phyloP scores from a whole-genome alignment of 2,797 vertebrate genomes.

The Spinus pinus region DNA sequence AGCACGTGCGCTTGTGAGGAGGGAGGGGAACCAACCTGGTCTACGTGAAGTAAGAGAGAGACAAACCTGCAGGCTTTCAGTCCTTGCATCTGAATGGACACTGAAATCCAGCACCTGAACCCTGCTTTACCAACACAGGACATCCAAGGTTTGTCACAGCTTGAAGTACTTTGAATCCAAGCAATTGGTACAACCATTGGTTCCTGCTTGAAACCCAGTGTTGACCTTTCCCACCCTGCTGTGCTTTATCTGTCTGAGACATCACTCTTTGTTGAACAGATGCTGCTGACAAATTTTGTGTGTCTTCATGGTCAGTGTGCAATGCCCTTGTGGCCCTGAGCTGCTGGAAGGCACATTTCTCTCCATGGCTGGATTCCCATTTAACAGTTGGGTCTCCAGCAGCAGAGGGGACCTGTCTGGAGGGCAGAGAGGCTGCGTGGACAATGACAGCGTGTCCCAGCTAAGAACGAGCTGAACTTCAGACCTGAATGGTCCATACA shows the following conservation, averaged over 20 bases:
- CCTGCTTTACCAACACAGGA: neutral
- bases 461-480: neutral
- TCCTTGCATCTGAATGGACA: neutral
- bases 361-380: neutral
- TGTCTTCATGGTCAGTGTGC: neutral
- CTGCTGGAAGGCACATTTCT: neutral
- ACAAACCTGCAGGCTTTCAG: neutral
- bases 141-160: neutral
- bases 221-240: neutral
- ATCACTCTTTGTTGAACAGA: neutral
- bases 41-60: neutral
- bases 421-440: rapidly evolving
- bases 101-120: neutral
- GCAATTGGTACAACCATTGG: neutral
- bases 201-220: neutral
- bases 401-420: neutral
- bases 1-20: rapidly evolving
- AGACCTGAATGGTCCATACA: neutral
- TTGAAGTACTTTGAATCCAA: neutral
- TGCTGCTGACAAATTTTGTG: neutral
- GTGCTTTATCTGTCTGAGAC: neutral
- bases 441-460: too few relatives aligned
- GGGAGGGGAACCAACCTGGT: neutral
- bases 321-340: neutral
- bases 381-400: rapidly evolving